Conservation (phyloP, 2,888 invertebrate genomes). For the Tipula unca region DNA sequence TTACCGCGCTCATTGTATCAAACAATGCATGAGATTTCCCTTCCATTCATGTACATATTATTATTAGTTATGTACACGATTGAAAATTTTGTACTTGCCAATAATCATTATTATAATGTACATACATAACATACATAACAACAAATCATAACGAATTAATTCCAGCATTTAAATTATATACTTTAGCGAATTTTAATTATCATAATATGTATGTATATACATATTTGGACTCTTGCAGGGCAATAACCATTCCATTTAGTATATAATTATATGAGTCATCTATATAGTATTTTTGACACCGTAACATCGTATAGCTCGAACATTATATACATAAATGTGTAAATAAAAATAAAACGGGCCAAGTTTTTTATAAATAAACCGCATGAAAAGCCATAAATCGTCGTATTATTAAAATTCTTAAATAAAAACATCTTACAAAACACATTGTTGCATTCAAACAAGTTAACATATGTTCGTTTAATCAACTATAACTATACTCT, state of each 20-base stretch:
- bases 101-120: background rate
- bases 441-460: background rate
- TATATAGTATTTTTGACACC: background rate
- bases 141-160: background rate
- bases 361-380: background rate
- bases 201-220: background rate
- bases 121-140: background rate
- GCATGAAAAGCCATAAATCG: background rate
- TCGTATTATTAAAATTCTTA: slow-evolving; percentile 1
- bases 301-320: background rate
- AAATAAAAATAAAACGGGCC: background rate
- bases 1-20: background rate
- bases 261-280: background rate
- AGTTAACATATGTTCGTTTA: background rate
- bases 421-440: background rate
- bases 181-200: background rate
- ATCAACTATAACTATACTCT: background rate
- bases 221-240: background rate
- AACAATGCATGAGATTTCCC: background rate
- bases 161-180: background rate
- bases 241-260: background rate
- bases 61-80: background rate
- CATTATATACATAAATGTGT: no score
- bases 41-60: background rate
- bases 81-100: background rate